Evolutionary conservation across 2,797 vertebrate species (phyloP), one percentile per base, ranked within the genome.

Genomic region (Rhinichthys osculus): DNA sequence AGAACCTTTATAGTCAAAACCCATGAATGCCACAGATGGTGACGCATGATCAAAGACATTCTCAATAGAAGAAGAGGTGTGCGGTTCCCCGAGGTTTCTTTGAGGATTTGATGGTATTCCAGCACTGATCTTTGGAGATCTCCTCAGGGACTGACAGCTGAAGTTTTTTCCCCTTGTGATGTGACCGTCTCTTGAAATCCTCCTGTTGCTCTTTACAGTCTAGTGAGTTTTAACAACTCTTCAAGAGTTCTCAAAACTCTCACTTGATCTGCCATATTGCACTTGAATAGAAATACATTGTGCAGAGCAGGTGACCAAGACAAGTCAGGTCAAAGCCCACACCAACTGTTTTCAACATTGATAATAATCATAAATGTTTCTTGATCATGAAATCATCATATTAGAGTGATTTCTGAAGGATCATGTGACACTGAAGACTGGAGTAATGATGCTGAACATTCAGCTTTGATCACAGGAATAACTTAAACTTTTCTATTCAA

Each of bases 81-180:
- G 59, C 5, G 3, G 9, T 67, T 30, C 23, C 23, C 54, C 8
- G 0, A 27, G 54, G 23, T 67, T 80, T 44, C n/a, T 67, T 67
- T 67, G 40, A 67, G 40, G 62, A 80, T 80, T 23, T 66, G 17
- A 80, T 66, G n/a, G 42, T 80, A 21, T 80, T 67, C 42, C 40
- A 21, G 59, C 8, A 80, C 40, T 67, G 59, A 47, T 47, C 40
- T 50, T 50, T 44, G 62, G 19, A 33, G 17, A 62, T n/a, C 27
- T 54, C 19, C 44, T 16, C 17, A 7, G 38, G 72, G 44, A 64
- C 40, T 62, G 7, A 83, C 21, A 66, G n/a, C 17, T 19, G 78
- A 80, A 79, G 70, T 8, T 71, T 4, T 4, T 35, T 52, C 21
- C n/a, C 40, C 66, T 23, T 33, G 66, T 1, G 33, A 62, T 27